phyloP scores from a whole-genome alignment of 2,888 invertebrate species.

The Lingula anatina region DNA sequence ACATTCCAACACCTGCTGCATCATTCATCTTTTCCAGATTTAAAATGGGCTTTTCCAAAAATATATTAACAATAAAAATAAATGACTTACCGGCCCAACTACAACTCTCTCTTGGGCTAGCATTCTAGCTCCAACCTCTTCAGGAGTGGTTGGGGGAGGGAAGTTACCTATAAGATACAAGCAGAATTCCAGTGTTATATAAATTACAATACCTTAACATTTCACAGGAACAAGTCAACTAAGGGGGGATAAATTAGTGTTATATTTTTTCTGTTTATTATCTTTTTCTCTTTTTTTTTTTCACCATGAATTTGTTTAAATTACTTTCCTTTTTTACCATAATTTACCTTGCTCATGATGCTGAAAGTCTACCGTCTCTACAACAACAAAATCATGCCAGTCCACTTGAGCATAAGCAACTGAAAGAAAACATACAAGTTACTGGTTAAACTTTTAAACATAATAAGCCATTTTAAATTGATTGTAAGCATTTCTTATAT shows the following conservation, averaged over 20 bases:
- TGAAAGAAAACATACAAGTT: conserved; percentile 19
- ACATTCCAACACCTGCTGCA: too few relatives aligned
- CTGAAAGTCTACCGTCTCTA: conserved; percentile 98
- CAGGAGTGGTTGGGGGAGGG: conserved; percentile 94
- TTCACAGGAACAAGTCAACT: not conserved
- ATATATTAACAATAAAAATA: too few relatives aligned
- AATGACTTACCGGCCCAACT: too few relatives aligned
- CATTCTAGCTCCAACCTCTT: conserved; percentile 92
- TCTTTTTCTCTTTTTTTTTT: not conserved
- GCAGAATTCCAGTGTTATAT: not conserved
- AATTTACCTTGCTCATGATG: conserved; percentile 71
- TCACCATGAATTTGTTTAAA: not conserved
- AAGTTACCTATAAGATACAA: conserved; percentile 68
- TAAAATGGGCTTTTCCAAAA: not conserved
- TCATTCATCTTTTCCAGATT: not conserved
- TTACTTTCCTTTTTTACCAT: not conserved
- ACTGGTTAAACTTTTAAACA: too few relatives aligned
- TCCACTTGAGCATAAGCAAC: conserved; percentile 90
- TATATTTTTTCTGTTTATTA: not conserved
- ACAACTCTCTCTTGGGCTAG: conserved; percentile 68
- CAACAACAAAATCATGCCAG: conserved; percentile 99
- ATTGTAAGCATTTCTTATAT: too few relatives aligned
- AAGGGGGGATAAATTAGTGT: not conserved
- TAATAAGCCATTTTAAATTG: too few relatives aligned
- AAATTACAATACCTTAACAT: not conserved